phyloP scores from a whole-genome alignment of 2,113 vertebrate genomes.

The Cheilinus undulatus region DNA sequence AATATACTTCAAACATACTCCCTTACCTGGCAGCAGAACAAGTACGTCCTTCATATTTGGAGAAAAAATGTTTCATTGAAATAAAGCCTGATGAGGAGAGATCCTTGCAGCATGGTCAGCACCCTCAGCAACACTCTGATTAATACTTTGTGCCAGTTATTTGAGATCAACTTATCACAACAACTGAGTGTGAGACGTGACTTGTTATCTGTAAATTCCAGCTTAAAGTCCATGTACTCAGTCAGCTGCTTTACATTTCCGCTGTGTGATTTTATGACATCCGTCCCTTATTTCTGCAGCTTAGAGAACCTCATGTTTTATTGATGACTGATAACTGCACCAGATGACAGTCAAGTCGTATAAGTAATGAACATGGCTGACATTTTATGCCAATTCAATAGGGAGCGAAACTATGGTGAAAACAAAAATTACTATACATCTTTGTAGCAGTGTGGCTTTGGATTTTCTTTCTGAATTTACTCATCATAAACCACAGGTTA shows the following conservation, averaged over 20 bases:
- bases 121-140: not conserved
- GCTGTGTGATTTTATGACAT: slow-evolving; percentile 30
- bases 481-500: not conserved
- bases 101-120: slow-evolving; percentile 3
- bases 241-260: slow-evolving; percentile 31
- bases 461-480: not conserved
- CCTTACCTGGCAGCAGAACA: slow-evolving; percentile 74
- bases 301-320: too few relatives aligned
- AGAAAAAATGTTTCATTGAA: not conserved
- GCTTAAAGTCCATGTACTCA: slow-evolving; percentile 74
- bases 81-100: slow-evolving; percentile 6
- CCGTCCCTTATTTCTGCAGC: not conserved
- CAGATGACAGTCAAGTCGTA: not conserved
- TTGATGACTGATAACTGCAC: not conserved
- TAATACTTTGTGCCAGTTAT: not conserved
- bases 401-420: not conserved
- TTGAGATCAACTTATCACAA: slow-evolving; percentile 34
- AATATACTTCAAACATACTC: not conserved
- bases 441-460: not conserved
- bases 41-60: slow-evolving; percentile 66
- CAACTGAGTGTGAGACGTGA: not conserved
- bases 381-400: not conserved
- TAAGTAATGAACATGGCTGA: not conserved
- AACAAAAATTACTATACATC: not conserved
- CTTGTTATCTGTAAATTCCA: slow-evolving; percentile 50